phyloP scores from a whole-genome alignment of 2,113 vertebrate species.

The Asarcornis scutulata region DNA sequence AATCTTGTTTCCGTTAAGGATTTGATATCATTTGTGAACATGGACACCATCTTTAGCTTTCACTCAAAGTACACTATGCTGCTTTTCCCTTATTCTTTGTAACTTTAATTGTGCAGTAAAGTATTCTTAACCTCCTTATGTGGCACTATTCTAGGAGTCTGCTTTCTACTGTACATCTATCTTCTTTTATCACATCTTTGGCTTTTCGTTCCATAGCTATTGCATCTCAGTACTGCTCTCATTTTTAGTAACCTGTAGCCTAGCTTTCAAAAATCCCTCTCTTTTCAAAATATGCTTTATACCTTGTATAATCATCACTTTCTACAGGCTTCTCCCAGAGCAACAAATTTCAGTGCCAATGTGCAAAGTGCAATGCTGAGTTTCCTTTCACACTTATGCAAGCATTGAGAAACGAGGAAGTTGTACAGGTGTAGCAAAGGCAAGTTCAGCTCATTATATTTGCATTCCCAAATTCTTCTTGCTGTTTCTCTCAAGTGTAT shows the following conservation, averaged over 20 bases:
- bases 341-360: neutral
- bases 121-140: slow-evolving; percentile 49
- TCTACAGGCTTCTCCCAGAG: neutral
- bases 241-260: slow-evolving; percentile 34
- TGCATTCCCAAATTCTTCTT: neutral
- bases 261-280: slow-evolving; percentile 4
- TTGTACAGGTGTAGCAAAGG: neutral
- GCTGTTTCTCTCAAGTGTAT: neutral
- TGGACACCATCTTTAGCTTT: slow-evolving; percentile 45
- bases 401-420: neutral
- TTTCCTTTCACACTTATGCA: neutral
- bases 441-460: neutral
- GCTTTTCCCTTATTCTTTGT: slow-evolving; percentile 37
- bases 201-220: slow-evolving; percentile 40
- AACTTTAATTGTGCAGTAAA: slow-evolving; percentile 61
- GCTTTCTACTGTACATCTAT: slow-evolving; percentile 38
- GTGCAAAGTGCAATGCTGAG: accelerated
- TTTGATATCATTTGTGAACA: neutral
- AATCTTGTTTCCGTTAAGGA: slow-evolving; percentile 18
- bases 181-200: slow-evolving; percentile 42
- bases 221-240: neutral
- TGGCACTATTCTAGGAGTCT: neutral
- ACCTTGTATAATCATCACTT: neutral
- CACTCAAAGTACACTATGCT: slow-evolving; percentile 28
- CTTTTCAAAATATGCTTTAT: neutral